Base-by-base conservation (phyloP, 1,140 invertebrate species). In the Cardiocondyla obscurior region DNA sequence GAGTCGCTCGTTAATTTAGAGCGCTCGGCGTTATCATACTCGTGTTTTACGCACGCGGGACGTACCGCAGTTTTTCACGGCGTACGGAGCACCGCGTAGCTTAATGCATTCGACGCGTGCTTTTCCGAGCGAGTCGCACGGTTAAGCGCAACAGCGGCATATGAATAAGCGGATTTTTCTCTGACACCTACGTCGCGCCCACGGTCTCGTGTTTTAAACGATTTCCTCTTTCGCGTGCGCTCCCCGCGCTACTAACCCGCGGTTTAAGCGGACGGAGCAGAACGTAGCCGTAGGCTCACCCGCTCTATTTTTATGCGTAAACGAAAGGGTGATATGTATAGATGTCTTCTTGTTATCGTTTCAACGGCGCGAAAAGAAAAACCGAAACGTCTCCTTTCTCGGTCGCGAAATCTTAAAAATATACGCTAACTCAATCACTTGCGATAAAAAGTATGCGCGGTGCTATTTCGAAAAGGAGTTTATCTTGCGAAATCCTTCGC, bases 161-260 rank as follows among this genome's bases (percentile, higher is more conserved):
- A 81, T 58, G 67, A 73, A 73, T 81, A 81, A 81, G 77, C 77
- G 77, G 67, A 81, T 81, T 73, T 81, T 7, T 14, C 39, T 49
- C 36, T 73, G 25, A 58, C 67, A 42, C 28, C 8, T 16, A 10
- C 30, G 46, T 67, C 39, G 28, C 51, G 14, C 16, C 16, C 42
- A 22, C 36, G 33, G 33, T 53, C 67, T 33, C 57, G 33, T 19
- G 33, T n/a, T 82, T n/a, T 33, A 12, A 82, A 57, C 39, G 19
- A 58, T 73, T 49, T 36, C 36, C 28, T 73, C 57, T 58, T 73
- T 46, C 14, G 12, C 39, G n/a, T 19, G 19, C 22, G 53, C 49
- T 14, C 10, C n/a, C 14, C 22, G 12, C 14, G 39, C 30, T 65
- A 55, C 69, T n/a, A 46, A 36, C 57, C 57, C 1, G 25, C n/a